A percentile compares a stretch with the other conserved stretches of the same genome.
phyloP scores from a whole-genome alignment of 1,140 invertebrate species.

The Drosophila subobscura region DNA sequence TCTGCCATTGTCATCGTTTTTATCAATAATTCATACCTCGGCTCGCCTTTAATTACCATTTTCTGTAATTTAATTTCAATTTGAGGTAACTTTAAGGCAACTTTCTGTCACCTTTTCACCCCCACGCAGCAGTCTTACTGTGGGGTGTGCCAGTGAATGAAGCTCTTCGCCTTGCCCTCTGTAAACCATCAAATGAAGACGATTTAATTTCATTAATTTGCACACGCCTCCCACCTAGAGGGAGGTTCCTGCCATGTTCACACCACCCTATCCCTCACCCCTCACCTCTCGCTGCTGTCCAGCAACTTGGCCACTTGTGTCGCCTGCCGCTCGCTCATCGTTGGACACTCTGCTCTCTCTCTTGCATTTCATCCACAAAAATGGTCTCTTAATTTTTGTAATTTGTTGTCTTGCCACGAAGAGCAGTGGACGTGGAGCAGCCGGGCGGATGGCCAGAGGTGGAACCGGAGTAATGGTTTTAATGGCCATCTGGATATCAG shows the following conservation, averaged over 20 bases:
- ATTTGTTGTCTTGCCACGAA: constrained; percentile 58
- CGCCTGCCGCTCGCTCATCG: neutral
- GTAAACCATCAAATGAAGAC: constrained; percentile 67
- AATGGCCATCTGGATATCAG: constrained; percentile 53
- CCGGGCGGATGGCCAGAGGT: neutral
- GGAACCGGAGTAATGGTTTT: constrained; percentile 41
- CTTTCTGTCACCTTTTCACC: neutral
- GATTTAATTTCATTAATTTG: constrained; percentile 80
- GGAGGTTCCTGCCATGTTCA: neutral
- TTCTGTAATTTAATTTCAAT: constrained; percentile 12
- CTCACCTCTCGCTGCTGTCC: neutral
- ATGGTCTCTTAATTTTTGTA: constrained; percentile 75
- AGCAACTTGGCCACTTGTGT: constrained; percentile 26
- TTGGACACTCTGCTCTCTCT: neutral
- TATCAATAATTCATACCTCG: neutral
- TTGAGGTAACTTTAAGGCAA: too few species aligned
- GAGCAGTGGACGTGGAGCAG: neutral
- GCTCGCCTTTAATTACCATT: neutral
- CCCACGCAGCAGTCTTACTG: too few species aligned
- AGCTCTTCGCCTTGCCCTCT: constrained; percentile 7
- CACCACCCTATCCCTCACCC: neutral
- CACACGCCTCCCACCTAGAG: constrained; percentile 30
- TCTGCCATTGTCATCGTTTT: too few species aligned
- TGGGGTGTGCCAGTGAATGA: constrained; percentile 20
- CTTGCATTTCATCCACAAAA: constrained; percentile 50